Base-by-base conservation (phyloP, 2,888 invertebrate species). In the Cerceris rybyensis region DNA sequence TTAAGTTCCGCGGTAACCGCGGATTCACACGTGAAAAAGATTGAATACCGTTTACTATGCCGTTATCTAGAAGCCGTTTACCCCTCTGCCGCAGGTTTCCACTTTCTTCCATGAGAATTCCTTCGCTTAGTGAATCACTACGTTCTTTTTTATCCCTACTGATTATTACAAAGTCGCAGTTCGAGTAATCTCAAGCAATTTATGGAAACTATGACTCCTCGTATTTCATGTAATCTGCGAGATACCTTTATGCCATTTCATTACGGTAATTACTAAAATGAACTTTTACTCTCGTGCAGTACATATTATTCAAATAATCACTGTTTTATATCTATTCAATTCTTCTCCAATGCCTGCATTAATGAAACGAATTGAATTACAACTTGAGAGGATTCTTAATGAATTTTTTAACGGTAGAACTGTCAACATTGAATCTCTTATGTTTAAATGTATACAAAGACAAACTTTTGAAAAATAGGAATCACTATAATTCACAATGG, bases 31-130 rank as follows among this genome's bases (percentile, higher is more conserved):
- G 74, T 13, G 55, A 73, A 71, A 60, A 74, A 75, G 79, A 83
- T 80, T 75, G 72, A 70, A 83, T 81, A 81, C 84, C 85, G 83
- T 81, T 85, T 78, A 78, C 82, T 75, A 83, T 83, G 76, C 78
- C 83, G 81, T 83, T 83, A 85, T 78, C 74, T 85, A 75, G 74
- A 78, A 75, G 77, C 70, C 75, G 70, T 81, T 70, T 76, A 77
- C 73, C 78, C 75, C 73, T 60, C 71, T 76, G 72, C 58, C 43
- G 43, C 63, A 65, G 73, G 73, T 78, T 82, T 80, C 81, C 76
- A 81, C 80, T 81, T 81, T 81, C 81, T 65, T 80, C 59, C 54
- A 60, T 52, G 61, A 74, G 64, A 60, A 78, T 65, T 78, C 68
- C 66, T 67, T 46, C 46, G 58, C 50, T 58, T 57, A 58, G 16